Base-by-base conservation (phyloP, 2,888 invertebrate species). In the Amorpha juglandis region DNA sequence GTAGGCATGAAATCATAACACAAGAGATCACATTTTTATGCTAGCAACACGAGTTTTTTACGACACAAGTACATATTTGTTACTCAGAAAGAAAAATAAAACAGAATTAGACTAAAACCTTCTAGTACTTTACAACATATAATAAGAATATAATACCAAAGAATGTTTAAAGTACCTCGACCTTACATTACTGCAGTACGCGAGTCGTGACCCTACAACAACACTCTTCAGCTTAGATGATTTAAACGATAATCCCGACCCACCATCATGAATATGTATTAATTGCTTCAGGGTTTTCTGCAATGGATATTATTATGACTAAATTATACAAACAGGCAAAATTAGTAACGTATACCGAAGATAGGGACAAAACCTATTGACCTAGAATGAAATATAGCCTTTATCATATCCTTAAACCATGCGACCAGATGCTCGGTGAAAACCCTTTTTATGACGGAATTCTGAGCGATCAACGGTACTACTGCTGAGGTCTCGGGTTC, bases 71-170 rank as follows among this genome's bases (percentile, higher is more conserved):
- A 53, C 8, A 50, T 16, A 16, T 48, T 50, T 19, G 52, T 12
- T 19, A 16, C 12, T 19, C 19, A 42, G 19, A 42, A 58, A 38
- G 4, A 11, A 16, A 58, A 58, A 19, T 19, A 58, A 58, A 42
- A 42, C 11, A 12, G 38, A 58, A 58, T 58, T 19, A 58, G 38
- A 58, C 42, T 58, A 42, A 58, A 58, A 58, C 11, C 58, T 55
- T 52, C 7, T 19, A 1, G 38, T 42, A 19, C 42, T 58, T 19
- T 14, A 38, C 38, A 58, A 21, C 38, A 58, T 58, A 38, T 0
- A 35, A 55, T 38, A 55, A 38, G 38, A 38, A 8, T 21, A 53
- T 53, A 38, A 16, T n/a, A 38, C 38, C 38, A 38, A 55, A 55
- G 16, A 16, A 16, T 55, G 21, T 48, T 9, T 2, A 38, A 8